A percentile compares a stretch with the other conserved stretches of the same genome.
phyloP scores from a whole-genome alignment of 2,113 vertebrate genomes.

The Crotalus horridus region DNA sequence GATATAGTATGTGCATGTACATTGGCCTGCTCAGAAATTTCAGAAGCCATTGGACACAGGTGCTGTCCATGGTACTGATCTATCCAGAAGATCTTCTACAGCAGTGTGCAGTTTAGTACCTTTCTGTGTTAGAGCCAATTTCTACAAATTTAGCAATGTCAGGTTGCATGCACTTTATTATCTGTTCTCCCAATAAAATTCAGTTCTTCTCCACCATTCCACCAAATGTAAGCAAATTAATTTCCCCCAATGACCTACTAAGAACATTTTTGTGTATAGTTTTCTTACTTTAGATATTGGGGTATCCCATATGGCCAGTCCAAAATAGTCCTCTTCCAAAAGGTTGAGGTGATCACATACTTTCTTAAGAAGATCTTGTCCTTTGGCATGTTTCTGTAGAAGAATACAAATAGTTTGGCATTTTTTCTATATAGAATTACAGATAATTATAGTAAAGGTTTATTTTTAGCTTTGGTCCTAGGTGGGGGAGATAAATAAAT shows the following conservation, averaged over 20 bases:
- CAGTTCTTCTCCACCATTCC: background rate
- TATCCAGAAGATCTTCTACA: background rate
- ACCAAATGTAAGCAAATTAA: background rate
- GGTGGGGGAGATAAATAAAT: background rate
- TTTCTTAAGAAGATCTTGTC: constrained; percentile 89
- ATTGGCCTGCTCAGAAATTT: background rate
- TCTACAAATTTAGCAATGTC: background rate
- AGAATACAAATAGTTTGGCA: constrained; percentile 25
- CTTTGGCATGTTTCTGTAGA: constrained; percentile 91
- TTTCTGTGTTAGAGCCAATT: background rate
- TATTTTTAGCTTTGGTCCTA: background rate
- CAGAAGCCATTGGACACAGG: background rate
- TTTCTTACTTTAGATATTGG: constrained; percentile 78
- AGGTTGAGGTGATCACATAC: constrained; percentile 97
- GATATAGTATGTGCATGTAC: background rate
- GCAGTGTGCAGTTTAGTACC: background rate
- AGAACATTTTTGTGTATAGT: background rate
- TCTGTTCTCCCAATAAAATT: background rate
- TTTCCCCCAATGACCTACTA: background rate
- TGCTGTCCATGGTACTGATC: background rate
- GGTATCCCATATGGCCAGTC: constrained; percentile 86
- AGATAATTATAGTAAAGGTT: background rate
- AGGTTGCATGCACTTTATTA: background rate
- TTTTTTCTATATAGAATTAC: background rate
- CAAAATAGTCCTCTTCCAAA: constrained; percentile 96